phyloP scores from a whole-genome alignment of 2,888 invertebrate species.

The Exocentrus adspersus region DNA sequence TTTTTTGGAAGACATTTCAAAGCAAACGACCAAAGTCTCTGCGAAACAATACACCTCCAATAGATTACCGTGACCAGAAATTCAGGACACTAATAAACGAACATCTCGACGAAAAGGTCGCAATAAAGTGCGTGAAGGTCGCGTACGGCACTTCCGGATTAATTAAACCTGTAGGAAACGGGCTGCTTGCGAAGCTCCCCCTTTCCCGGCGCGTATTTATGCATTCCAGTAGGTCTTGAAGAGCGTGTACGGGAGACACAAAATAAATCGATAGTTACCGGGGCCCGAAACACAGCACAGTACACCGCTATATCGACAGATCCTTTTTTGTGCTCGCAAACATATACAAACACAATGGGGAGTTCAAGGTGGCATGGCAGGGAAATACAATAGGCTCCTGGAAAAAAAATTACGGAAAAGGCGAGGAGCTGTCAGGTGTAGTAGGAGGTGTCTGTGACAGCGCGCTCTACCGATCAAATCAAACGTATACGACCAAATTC shows the following conservation, averaged over 20 bases:
- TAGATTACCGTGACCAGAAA: too few relatives aligned
- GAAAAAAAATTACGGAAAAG: not conserved
- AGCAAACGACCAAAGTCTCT: too few relatives aligned
- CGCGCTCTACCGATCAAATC: too few relatives aligned
- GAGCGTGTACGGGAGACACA: constrained; percentile 3
- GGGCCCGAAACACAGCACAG: constrained; percentile 4
- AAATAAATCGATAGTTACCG: constrained; percentile 26
- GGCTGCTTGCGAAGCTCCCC: not conserved
- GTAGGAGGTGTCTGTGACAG: too few relatives aligned
- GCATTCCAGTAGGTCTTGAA: constrained; percentile 19
- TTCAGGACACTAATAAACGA: too few relatives aligned
- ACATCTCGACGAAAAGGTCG: not conserved
- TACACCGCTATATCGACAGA: constrained; percentile 14
- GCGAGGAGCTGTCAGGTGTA: not conserved
- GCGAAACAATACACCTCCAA: too few relatives aligned
- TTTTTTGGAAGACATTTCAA: too few relatives aligned
- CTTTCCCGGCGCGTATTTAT: constrained; percentile 6
- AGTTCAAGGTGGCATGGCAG: constrained; percentile 15
- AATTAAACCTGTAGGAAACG: constrained; percentile 14
- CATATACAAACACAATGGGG: not conserved
- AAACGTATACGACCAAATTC: too few relatives aligned
- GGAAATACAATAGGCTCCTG: not conserved
- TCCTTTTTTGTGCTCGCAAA: constrained; percentile 3
- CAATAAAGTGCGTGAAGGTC: constrained; percentile 16
- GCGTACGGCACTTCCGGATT: constrained; percentile 7